These are phyloP conservation scores for Atherix ibis DNA, from an alignment of 2,888 invertebrate genomes.

Conservation along the genomic window DNA sequence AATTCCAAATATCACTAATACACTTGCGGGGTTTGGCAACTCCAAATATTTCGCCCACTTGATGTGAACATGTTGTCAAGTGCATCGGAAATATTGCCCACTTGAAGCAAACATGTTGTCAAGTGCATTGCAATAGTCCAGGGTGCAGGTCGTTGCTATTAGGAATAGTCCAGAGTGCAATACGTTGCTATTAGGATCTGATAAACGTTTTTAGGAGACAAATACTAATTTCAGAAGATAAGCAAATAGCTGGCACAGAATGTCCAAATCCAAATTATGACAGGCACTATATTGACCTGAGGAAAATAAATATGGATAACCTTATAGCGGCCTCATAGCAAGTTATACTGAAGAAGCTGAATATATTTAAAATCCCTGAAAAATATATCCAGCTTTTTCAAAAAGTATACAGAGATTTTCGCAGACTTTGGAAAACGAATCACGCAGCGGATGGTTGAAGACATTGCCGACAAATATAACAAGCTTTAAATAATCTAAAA, in stretches of 20 bases:
- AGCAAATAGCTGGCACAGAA: neutral
- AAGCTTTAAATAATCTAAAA: neutral
- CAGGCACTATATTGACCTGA: neutral
- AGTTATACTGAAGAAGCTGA: no score
- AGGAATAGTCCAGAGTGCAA: neutral
- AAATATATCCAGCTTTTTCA: neutral
- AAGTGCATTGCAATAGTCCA: no score
- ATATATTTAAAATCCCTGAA: neutral
- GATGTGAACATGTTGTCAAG: no score
- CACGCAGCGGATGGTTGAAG: neutral
- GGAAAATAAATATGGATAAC: neutral
- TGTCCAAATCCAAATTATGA: neutral
- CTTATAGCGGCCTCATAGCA: no score
- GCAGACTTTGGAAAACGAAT: neutral
- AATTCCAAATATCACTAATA: constrained; percentile 1
- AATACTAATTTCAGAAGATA: neutral
- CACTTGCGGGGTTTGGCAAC: neutral
- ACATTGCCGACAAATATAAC: neutral
- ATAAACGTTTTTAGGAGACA: neutral
- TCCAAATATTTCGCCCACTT: neutral
- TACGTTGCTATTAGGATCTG: neutral
- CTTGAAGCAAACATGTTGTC: no score
- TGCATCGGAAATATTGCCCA: no score
- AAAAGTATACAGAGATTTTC: neutral
- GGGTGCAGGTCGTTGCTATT: no score